Base-by-base conservation (phyloP, 2,113 vertebrate species). In the Zosterops pallidus region DNA sequence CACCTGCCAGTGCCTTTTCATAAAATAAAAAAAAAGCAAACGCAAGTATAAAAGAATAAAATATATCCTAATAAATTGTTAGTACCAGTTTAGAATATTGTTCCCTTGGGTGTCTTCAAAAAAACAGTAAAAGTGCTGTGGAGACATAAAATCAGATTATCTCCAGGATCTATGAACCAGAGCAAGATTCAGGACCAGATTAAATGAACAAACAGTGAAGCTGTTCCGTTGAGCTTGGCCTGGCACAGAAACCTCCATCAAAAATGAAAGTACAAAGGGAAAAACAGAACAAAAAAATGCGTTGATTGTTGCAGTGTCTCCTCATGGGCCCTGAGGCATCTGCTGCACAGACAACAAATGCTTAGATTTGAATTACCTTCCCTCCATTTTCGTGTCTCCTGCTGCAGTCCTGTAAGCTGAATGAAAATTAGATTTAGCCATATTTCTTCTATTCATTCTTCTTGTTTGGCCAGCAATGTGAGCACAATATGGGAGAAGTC, bases 321-420 rank as follows among this genome's bases (percentile, higher is more conserved):
- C 18, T 90, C 12, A 44, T 78, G 12, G n/a, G 21, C 47, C 49
- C 42, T 57, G 47, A n/a, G 69, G 68, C 64, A 67, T n/a, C 44
- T 74, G 50, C 33, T 49, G 39, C 57, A 63, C 60, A 78, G 47
- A 62, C 44, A 91, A 71, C n/a, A 94, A 90, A 77, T 82, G 52
- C 49, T 89, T 86, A 63, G 52, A 81, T 74, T 78, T 78, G 7
- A 28, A 93, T 77, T 89, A 55, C 5, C 52, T 70, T 72, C 18
- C 25, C 83, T 90, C 35, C 55, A 37, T 74, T 88, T 92, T 53
- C 74, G 5, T 72, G 22, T 29, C 20, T 75, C 9, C 16, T 86
- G 9, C 31, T 63, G 8, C 23, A 72, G 47, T 62, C 13, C 12
- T 67, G 39, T 29, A 86, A 77, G 28, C 8, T 28, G 65, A 86